Conservation (phyloP, 2,113 vertebrate genomes). For the Oxyura jamaicensis region DNA sequence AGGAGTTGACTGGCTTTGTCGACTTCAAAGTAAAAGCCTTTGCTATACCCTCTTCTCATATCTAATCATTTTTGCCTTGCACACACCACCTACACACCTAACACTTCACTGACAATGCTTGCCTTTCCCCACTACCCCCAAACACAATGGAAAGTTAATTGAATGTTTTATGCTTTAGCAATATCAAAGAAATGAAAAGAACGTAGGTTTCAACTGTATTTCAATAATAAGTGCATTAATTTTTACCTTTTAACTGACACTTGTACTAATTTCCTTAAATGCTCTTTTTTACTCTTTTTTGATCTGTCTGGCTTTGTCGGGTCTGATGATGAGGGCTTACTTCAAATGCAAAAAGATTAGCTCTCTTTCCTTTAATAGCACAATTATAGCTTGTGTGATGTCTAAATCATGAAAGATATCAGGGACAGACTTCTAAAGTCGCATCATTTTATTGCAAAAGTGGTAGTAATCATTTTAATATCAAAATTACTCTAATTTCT, state of each 20-base stretch:
- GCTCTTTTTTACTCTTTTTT: slow-evolving; percentile 82
- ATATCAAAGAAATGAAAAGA: slow-evolving; percentile 85
- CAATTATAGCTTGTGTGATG: slow-evolving; percentile 82
- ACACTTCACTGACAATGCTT: slow-evolving; percentile 69
- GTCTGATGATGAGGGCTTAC: slow-evolving; percentile 81
- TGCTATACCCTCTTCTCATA: background rate
- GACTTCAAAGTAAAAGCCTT: background rate
- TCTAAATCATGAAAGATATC: slow-evolving; percentile 81
- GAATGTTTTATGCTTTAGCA: slow-evolving; percentile 83
- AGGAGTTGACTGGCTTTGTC: background rate
- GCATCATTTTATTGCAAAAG: slow-evolving; percentile 80
- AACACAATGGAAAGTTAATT: slow-evolving; percentile 85
- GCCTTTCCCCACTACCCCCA: slow-evolving; percentile 60
- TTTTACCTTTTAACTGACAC: slow-evolving; percentile 87
- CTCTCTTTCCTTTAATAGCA: slow-evolving; percentile 83
- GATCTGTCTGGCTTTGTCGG: slow-evolving; percentile 85
- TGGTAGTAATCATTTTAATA: slow-evolving; percentile 81
- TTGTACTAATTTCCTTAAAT: slow-evolving; percentile 87
- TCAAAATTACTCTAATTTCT: slow-evolving; percentile 78
- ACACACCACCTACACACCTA: slow-evolving; percentile 63
- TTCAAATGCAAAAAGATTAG: slow-evolving; percentile 85
- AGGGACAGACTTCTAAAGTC: slow-evolving; percentile 77
- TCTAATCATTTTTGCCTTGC: slow-evolving; percentile 32
- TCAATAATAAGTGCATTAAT: slow-evolving; percentile 85
- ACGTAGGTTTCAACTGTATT: slow-evolving; percentile 82